Conservation (phyloP, 2,113 vertebrate species). For the Gasterosteus nipponicus region DNA sequence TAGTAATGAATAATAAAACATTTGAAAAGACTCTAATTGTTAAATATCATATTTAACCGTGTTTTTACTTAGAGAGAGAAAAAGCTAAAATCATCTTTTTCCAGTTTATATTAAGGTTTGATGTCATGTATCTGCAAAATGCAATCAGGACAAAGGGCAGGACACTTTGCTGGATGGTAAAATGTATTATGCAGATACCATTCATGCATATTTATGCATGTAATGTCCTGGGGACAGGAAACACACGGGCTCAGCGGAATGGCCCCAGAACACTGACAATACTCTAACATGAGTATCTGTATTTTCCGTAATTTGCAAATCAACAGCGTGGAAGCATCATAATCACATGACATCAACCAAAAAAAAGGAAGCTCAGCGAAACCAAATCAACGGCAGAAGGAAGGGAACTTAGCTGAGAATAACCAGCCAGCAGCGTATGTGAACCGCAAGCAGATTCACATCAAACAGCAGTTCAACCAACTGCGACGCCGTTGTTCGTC, state of each 20-base stretch:
- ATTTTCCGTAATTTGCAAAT: not conserved
- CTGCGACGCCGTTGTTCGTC: not conserved
- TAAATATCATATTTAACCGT: not conserved
- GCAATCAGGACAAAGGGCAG: constrained; percentile 5
- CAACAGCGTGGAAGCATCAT: not conserved
- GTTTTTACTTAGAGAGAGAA: not conserved
- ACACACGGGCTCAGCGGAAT: not conserved
- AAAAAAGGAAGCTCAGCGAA: not conserved
- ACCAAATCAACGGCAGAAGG: not conserved
- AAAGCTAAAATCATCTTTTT: not conserved
- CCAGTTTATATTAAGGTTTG: not conserved
- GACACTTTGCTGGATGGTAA: not conserved
- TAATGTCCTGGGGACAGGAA: not conserved
- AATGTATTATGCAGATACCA: not conserved
- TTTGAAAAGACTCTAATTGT: not conserved
- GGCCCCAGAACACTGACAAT: not conserved
- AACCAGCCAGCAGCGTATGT: not conserved
- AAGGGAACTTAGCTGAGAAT: not conserved
- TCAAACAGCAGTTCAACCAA: not conserved
- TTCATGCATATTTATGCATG: not conserved
- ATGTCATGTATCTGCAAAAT: not conserved
- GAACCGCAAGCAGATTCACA: not conserved
- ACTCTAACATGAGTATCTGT: not conserved
- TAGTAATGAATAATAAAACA: not conserved
- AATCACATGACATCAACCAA: not conserved